Base-by-base conservation (phyloP, 1,140 invertebrate genomes). In the Leguminivora glycinivorella region DNA sequence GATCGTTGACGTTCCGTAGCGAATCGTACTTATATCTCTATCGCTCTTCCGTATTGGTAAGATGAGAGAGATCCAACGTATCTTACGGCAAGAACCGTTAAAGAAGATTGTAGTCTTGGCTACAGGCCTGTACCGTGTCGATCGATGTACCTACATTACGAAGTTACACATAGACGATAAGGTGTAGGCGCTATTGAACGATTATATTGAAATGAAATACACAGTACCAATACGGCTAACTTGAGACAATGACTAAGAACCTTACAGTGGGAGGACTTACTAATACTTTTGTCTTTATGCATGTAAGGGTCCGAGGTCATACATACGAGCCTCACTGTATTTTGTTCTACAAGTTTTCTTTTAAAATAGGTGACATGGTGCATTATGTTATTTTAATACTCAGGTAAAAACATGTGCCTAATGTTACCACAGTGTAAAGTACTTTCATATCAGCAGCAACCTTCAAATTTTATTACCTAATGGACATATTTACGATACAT, bases 141-240 rank as follows among this genome's bases (percentile, higher is more conserved):
- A n/a, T n/a, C 14, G 47, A 22, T 52, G 19, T 52, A 52, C 10
- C 47, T 22, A 52, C 47, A 22, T 52, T 22, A 70, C 71, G 68
- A 73, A 72, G 40, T 67, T 66, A 67, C 70, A 78, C 74, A 63
- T 76, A 72, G 73, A 72, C 67, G 71, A 78, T 56, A 69, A 70
- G 56, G 75, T 82, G 83, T 87, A 86, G 86, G 86, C 84, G 86
- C 70, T 83, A 69, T 77, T 73, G 63, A 75, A 76, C 73, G 78
- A 83, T 86, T 86, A 86, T 77, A 87, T 87, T 87, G 79, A 84
- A 87, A 88, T 87, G 77, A 80, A 84, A 80, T 52, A 52, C 19
- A 52, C 82, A 80, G 75, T 77, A 78, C 70, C 71, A 73, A 67
- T 34, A 38, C 38, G 19, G 73, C 70, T 70, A 71, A 58, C 70